Percentiles rank a stretch among this genome's conserved stretches.
Evolutionary conservation across 2,888 invertebrate species (phyloP).

Genomic region (Thecophora atra): DNA sequence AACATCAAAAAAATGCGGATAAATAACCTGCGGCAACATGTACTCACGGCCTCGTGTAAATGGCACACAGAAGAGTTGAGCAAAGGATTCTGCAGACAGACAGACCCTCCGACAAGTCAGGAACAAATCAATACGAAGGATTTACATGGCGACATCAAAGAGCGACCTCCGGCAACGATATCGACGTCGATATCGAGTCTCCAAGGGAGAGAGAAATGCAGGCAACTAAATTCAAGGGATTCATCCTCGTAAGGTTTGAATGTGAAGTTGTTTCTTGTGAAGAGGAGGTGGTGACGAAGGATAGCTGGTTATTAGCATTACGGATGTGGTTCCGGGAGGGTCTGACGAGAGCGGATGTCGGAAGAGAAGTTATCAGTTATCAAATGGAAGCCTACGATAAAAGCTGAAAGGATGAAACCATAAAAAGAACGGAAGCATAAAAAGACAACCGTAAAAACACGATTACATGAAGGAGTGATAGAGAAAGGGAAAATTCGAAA

Average conservation of each 20-base stretch:
- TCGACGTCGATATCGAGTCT: neutral
- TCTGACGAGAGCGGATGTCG: neutral
- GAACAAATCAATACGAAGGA: constrained; percentile 26
- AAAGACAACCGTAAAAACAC: neutral
- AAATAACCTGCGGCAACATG: constrained; percentile 3
- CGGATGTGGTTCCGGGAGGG: neutral
- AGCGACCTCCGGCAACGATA: constrained; percentile 11
- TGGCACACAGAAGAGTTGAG: too few species aligned
- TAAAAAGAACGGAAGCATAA: too few species aligned
- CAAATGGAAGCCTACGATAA: neutral
- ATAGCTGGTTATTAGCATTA: too few species aligned
- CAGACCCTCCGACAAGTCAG: constrained; percentile 5
- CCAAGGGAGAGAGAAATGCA: too few species aligned
- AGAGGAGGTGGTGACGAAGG: neutral
- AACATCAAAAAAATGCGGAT: neutral
- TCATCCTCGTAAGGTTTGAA: too few species aligned
- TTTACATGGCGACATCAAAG: constrained; percentile 33
- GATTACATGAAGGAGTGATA: neutral
- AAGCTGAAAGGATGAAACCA: neutral
- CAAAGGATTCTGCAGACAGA: neutral
- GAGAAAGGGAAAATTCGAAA: too few species aligned
- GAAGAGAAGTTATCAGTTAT: too few species aligned
- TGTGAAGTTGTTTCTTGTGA: neutral
- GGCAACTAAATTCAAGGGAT: too few species aligned
- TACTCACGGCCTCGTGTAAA: neutral